These are phyloP conservation scores for Diuraphis noxia DNA, from an alignment of 1,140 invertebrate species.

Conservation along the genomic window DNA sequence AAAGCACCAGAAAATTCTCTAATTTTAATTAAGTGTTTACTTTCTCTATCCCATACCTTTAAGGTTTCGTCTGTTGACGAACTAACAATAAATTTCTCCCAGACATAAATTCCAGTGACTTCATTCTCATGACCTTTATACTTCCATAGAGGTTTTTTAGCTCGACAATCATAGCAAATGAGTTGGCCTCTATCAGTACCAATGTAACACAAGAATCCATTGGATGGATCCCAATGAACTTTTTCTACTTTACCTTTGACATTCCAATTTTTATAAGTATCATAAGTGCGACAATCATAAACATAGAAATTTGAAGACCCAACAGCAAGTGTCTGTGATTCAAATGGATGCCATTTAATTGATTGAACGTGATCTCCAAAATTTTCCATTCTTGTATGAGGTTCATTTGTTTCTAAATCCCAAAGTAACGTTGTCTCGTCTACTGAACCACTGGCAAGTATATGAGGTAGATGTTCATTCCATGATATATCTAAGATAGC, in stretches of 20 bases:
- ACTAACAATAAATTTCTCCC: slow-evolving; percentile 66
- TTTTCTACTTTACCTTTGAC: slow-evolving; percentile 82
- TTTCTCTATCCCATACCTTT: slow-evolving; percentile 79
- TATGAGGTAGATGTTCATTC: slow-evolving; percentile 80
- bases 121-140: slow-evolving; percentile 78
- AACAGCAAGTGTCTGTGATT: slow-evolving; percentile 78
- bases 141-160: slow-evolving; percentile 74
- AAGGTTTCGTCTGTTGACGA: slow-evolving; percentile 73
- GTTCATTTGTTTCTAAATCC: slow-evolving; percentile 81
- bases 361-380: slow-evolving; percentile 84
- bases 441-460: slow-evolving; percentile 89
- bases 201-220: slow-evolving; percentile 74
- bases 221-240: slow-evolving; percentile 80
- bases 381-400: slow-evolving; percentile 72
- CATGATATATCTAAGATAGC: slow-evolving; percentile 90
- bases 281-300: slow-evolving; percentile 74
- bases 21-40: slow-evolving; percentile 60
- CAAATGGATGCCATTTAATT: slow-evolving; percentile 83
- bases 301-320: slow-evolving; percentile 76
- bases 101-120: slow-evolving; percentile 68
- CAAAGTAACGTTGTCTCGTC: slow-evolving; percentile 88
- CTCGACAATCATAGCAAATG: slow-evolving; percentile 77
- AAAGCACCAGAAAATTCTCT: slow-evolving; percentile 67
- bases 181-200: slow-evolving; percentile 80
- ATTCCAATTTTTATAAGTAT: slow-evolving; percentile 70